Base-by-base conservation (phyloP, 2,797 vertebrate species). In the Gobio occitaniae region DNA sequence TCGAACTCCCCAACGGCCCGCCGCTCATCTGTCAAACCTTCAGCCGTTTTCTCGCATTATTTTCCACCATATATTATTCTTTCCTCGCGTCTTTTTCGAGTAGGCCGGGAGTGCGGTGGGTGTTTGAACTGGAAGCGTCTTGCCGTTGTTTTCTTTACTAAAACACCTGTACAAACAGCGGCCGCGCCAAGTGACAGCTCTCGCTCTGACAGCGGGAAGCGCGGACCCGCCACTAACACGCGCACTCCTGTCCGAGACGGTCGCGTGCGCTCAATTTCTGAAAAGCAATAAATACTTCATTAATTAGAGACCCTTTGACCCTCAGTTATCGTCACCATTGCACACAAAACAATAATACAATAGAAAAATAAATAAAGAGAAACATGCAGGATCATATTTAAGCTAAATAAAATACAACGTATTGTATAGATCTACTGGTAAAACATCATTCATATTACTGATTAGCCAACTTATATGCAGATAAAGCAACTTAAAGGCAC, bases 81-180 rank as follows among this genome's bases (percentile, higher is more conserved):
- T 92, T 93, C 91, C 92, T 93, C 88, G 87, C 78, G 87, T 93
- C 91, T 93, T 90, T 82, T 17, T 71, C 82, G 66, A 78, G 87
- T 85, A 89, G 84, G 85, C 61, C 59, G 87, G 59, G 74, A 56
- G 86, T 82, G 90, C 90, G 88, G 91, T 88, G 91, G 88, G 82
- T 32, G 87, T 91, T 89, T 92, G 86, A 93, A 89, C 90, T 93
- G 91, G 90, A 94, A 93, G 92, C 77, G 36, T 89, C 68, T 93
- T 89, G 91, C 89, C 86, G 90, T 94, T 94, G 93, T 94, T 95
- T 95, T 94, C 93, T 93, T 95, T 94, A 89, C 89, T 89, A 89
- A 94, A 95, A 92, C 95, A 96, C 95, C 95, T 96, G 95, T 95
- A 94, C 87, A 96, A 96, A 96, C 93, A 96, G 91, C 91, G 83